Evolutionary conservation across 2,113 vertebrate species (phyloP), one percentile per base, ranked within the genome.

Genomic region (Scomber colias): DNA sequence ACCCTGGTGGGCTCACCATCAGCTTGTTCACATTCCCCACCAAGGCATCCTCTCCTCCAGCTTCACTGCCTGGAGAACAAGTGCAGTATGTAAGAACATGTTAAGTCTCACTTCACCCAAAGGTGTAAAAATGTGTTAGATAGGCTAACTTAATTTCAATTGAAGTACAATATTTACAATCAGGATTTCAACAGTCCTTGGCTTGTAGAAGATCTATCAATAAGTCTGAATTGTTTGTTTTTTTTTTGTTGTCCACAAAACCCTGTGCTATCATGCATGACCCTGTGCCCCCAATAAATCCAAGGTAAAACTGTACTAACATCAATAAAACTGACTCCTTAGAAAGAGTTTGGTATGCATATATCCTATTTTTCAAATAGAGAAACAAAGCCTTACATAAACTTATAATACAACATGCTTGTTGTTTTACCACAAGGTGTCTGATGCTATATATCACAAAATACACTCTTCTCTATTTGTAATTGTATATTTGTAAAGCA

Each of bases 11-110:
- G 74, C 95, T 91, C 84, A 97, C 95, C 5, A 83, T 61, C 75
- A 96, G 94, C 88, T 99, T 99, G 95, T 88, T 98, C 77, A 99
- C 96, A 0, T 99, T 99, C 24, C 97, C 97, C 83, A 97, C 96
- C 79, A 99, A 95, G 70, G 91, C 94, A 60, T 98, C 97, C n/a
- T 98, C 97, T 73, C 93, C 95, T 90, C 95, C 97, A 10, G 90
- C 21, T 89, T 96, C 96, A 88, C 83, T 95, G 71, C 95, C 97
- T 98, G 91, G 44, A 81, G 53, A 82, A 86, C 21, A 90, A 40
- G 62, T 15, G 4, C 0, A 73, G 66, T 5, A 51, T 17, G 11
- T 5, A 74, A 14, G 10, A 44, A 65, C 27, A 49, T 30, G 17
- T 30, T 16, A 12, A 68, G 56, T 49, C 7, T 49, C 19, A 62